A percentile compares a stretch with the other conserved stretches of the same genome.
Evolutionary conservation across 2,797 vertebrate genomes (phyloP).

Genomic region (Syndactyla subalaris): DNA sequence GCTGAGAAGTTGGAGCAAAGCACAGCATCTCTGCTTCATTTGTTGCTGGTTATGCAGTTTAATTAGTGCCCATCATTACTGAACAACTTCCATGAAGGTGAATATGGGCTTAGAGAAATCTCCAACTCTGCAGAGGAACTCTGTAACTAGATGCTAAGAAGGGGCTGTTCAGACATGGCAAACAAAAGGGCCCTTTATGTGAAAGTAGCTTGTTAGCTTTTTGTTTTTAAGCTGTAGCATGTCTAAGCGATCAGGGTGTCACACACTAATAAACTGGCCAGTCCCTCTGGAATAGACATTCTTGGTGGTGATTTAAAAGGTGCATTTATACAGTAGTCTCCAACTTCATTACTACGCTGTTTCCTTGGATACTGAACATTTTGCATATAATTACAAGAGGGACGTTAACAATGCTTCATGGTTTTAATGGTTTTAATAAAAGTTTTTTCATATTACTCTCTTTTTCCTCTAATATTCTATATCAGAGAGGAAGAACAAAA

Average conservation of each 20-base stretch:
- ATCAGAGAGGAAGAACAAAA: conserved; percentile 5
- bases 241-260: conserved; percentile 11
- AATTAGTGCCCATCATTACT: conserved; percentile 15
- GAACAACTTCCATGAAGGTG: conserved; percentile 20
- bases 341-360: conserved; percentile 40
- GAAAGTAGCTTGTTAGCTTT: conserved; percentile 65
- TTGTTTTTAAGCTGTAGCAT: conserved; percentile 31
- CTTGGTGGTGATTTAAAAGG: conserved; percentile 47
- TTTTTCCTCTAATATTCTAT: neutral
- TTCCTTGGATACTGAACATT: conserved; percentile 64
- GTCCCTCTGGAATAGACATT: neutral
- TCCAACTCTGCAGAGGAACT: neutral
- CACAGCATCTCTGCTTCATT: conserved; percentile 35
- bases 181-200: conserved; percentile 20
- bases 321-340: conserved; percentile 55
- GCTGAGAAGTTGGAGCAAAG: neutral
- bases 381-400: conserved; percentile 27
- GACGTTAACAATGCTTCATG: conserved; percentile 2
- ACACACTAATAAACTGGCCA: conserved; percentile 34
- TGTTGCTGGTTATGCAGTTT: conserved; percentile 22
- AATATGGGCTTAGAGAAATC: neutral
- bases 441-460: neutral
- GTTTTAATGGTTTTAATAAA: conserved; percentile 54
- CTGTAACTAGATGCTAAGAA: conserved; percentile 33
- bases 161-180: neutral